phyloP scores from a whole-genome alignment of 2,113 vertebrate genomes.

The Rhizomys pruinosus region DNA sequence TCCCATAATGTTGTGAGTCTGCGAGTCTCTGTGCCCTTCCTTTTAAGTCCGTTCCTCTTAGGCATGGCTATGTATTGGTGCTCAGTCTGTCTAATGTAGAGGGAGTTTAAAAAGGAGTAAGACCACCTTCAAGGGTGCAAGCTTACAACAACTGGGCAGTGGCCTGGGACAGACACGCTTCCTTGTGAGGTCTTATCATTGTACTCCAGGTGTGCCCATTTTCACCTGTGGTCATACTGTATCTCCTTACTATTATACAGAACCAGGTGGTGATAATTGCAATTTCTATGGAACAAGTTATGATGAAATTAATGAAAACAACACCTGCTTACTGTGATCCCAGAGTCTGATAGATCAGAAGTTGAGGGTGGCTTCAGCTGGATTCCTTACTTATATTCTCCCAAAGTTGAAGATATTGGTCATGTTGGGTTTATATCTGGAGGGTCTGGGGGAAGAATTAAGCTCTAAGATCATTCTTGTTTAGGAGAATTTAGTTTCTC shows the following conservation, averaged over 20 bases:
- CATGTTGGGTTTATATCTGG: neutral
- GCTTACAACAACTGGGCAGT: neutral
- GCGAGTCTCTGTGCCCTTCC: neutral
- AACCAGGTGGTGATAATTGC: neutral
- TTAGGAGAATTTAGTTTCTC: neutral
- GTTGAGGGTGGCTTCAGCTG: too few species aligned
- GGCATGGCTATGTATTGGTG: neutral
- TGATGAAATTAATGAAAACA: neutral
- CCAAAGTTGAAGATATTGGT: neutral
- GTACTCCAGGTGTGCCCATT: neutral
- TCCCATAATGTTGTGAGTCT: neutral
- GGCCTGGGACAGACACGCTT: neutral
- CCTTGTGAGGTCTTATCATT: neutral
- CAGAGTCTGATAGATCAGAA: neutral
- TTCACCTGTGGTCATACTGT: neutral
- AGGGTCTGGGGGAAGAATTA: neutral
- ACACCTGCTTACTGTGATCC: neutral
- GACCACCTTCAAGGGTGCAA: neutral
- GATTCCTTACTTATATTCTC: neutral
- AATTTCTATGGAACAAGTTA: neutral
- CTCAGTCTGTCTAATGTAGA: neutral
- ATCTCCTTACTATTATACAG: neutral
- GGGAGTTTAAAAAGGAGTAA: neutral
- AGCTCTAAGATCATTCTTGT: neutral
- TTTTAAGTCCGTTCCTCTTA: neutral